A percentile compares a stretch with the other conserved stretches of the same genome.
Conservation (phyloP, 53 echinoderm and acorn worm genomes). For the Paelopatides confundens region DNA sequence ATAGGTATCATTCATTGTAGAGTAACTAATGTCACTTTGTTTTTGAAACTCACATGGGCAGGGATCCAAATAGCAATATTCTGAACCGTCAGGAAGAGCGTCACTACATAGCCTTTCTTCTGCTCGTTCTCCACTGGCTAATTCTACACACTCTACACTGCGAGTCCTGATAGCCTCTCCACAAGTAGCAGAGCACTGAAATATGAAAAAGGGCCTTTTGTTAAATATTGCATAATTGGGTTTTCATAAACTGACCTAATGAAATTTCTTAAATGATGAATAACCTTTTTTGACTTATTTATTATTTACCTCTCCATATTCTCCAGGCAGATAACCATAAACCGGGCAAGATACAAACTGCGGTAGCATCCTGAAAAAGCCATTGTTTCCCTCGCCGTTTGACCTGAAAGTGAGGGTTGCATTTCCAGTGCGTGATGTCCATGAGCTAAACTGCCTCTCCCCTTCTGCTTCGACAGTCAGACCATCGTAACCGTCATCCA, state of each 20-base stretch:
- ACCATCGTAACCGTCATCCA: constrained; percentile 41
- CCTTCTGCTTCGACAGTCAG: constrained; percentile 46
- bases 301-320: constrained; percentile 71
- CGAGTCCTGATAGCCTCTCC: constrained; percentile 62
- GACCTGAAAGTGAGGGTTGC: constrained; percentile 46
- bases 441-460: background rate
- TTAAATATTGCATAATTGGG: too few species aligned
- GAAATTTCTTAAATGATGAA: too few species aligned
- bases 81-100: constrained; percentile 20
- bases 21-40: too few species aligned
- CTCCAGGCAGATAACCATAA: constrained; percentile 62
- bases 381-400: constrained; percentile 8
- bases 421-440: constrained; percentile 44
- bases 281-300: too few species aligned
- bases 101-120: constrained; percentile 50
- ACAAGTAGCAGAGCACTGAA: constrained; percentile 76
- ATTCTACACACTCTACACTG: constrained; percentile 46
- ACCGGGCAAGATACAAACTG: constrained; percentile 68
- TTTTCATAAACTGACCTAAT: too few species aligned
- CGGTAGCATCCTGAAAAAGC: constrained; percentile 60
- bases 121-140: constrained; percentile 2
- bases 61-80: constrained; percentile 16
- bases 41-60: constrained; percentile 78
- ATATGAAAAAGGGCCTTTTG: too few species aligned
- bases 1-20: too few species aligned